These are phyloP conservation scores for Liasis olivaceus DNA, from an alignment of 2,797 vertebrate species.

Conservation along the genomic window DNA sequence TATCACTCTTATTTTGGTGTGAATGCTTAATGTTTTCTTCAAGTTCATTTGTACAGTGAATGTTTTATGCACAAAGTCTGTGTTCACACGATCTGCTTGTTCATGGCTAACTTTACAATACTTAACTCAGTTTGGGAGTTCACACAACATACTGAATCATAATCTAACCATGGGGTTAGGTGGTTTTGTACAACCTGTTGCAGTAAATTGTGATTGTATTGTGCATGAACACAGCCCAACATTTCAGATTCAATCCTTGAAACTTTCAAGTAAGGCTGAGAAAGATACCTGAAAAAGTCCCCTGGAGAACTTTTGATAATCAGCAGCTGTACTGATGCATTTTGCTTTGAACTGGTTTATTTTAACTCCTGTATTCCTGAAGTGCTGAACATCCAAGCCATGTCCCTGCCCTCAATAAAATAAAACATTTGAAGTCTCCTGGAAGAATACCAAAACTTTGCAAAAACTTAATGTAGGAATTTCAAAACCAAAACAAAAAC, in stretches of 20 bases:
- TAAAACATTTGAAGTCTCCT: not conserved
- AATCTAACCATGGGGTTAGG: not conserved
- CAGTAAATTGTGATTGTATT: not conserved
- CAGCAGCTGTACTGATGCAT: not conserved
- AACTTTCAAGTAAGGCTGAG: not conserved
- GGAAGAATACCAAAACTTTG: not conserved
- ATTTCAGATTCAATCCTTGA: not conserved
- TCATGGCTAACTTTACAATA: not conserved
- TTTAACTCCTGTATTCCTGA: not conserved
- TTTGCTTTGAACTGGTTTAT: not conserved
- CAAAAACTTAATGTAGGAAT: not conserved
- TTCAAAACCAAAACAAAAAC: not conserved
- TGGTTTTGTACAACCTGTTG: not conserved
- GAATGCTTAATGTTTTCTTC: not conserved
- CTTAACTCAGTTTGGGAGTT: not conserved
- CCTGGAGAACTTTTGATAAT: not conserved
- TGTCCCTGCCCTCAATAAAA: not conserved
- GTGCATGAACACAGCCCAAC: not conserved
- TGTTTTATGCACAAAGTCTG: not conserved
- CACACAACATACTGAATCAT: not conserved
- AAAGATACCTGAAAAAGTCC: not conserved
- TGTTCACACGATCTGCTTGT: not conserved
- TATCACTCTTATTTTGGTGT: not conserved
- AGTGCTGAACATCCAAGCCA: not conserved
- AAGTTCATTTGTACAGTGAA: not conserved